Base-by-base conservation (phyloP, 2,797 vertebrate genomes). In the Chelon auratus region DNA sequence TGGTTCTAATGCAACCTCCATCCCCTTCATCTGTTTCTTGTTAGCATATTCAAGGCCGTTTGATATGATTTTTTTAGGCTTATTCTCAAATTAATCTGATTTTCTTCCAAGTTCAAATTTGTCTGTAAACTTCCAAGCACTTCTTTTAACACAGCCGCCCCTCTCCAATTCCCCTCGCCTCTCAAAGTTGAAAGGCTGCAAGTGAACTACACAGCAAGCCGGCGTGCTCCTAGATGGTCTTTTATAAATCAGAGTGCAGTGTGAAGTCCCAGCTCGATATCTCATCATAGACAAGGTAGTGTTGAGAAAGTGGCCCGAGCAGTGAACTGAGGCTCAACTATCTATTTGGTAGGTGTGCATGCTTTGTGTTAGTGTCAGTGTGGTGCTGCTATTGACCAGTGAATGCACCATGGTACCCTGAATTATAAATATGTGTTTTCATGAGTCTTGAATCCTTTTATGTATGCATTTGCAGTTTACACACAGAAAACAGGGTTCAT, bases 171-270 rank as follows among this genome's bases (percentile, higher is more conserved):
- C 83, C 50, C 60, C 61, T 59, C 64, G 55, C 75, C 68, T 62
- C 63, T 78, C 72, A 30, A 52, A 80, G 69, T 81, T 87, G 70
- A 86, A 86, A 81, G 83, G 83, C 81, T 86, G 72, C 75, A 8
- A 53, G 80, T 84, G 82, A 91, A 91, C 91, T 85, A 82, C 72
- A 81, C 73, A 78, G 58, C 8, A 51, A 45, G 72, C 61, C 69
- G 36, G 77, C 65, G 65, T 78, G 82, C 77, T 81, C 72, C 3
- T 56, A 78, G 73, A 86, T 85, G 80, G 68, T 83, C 65, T 90
- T 86, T 85, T 88, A 88, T 91, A 91, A 93, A 92, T 93, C 88
- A 87, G 80, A 76, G 81, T 75, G 87, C 52, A 40, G 84, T 79
- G 84, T 84, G 85, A 84, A 82, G 85, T 63, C 74, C 61, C 74